Base-by-base conservation (phyloP, 2,797 vertebrate species). In the Mus caroli region DNA sequence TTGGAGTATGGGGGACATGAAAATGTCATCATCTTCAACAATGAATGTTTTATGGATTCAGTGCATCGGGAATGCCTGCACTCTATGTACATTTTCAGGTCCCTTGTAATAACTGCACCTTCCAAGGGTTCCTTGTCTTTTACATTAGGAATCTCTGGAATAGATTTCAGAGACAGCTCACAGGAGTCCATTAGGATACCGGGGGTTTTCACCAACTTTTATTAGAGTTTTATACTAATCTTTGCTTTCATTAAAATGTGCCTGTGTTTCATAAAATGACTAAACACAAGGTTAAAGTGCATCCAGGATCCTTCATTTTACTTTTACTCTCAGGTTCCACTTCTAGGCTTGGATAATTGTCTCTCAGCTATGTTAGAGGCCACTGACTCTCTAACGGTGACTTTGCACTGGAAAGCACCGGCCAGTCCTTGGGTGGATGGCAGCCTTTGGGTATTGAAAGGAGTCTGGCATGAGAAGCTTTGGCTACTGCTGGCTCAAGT, bases 211-310 rank as follows among this genome's bases (percentile, higher is more conserved):
- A 75, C 54, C 52, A 19, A 43, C 90, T 86, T 94, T 12, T 88
- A 91, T 85, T 96, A 69, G 56, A 50, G 14, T 84, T 96, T 83
- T 86, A 1, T 84, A 43, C 26, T 94, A 58, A 77, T 80, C 93
- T 26, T 62, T 80, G 7, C 77, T 88, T 92, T 46, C 43, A 40
- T 87, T 92, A 26, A 69, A 84, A 82, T 60, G 11, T 82, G 24
- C 13, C 13, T 19, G 8, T 12, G 6, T 95, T 28, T 14, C 80
- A 14, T 89, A 56, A 84, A 84, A 69, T 92, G 83, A 90, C 28
- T 92, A 52, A 79, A 82, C 26, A 67, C 15, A 62, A 22, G 31
- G 17, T 56, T 34, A 67, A 67, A 14, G 13, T 67, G 28, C 14
- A 13, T 67, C 4, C 28, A 15, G 62, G 62, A 67, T 34, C 13